Evolutionary conservation across 2,888 invertebrate genomes (phyloP), one percentile per base, ranked within the genome.

Genomic region (Hecatera dysodea): DNA sequence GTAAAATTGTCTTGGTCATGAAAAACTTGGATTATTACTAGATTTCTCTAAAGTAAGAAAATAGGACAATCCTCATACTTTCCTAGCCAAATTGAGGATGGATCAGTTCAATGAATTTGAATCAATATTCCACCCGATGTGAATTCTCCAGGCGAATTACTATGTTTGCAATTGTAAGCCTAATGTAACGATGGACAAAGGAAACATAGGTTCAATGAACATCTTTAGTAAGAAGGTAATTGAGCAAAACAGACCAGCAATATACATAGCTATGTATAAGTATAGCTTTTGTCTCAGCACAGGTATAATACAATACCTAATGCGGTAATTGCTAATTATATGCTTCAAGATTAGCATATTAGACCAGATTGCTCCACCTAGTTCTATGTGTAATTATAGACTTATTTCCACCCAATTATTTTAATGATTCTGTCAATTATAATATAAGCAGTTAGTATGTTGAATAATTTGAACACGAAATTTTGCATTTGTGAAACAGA

Each of bases 321-420:
- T 77, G 67, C 73, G 72, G 78, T 85, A 86, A 86, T 84, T 82
- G 83, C 80, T 82, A 82, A 88, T 87, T 87, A 87, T 77, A 75
- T 86, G 75, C 77, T 60, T 67, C 75, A 75, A 80, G 77, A 85
- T 88, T 86, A 83, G 79, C 87, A 87, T 88, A 86, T 73, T 85
- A 83, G 75, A 80, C 84, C 76, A 82, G 82, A 86, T 85, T 87
- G 85, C 78, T 74, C 79, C 72, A 73, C 69, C 71, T 65, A 39
- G 61, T 68, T 70, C 53, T 44, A 22, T 60, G 27, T 48, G 36
- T 57, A 61, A 48, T 63, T 68, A 61, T 64, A 33, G 9, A 57
- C 59, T 72, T 64, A 76, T 56, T 74, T 65, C 44, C 27, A 63
- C 12, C 9, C 12, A n/a, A 29, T 55, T 44, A 60, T 33, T 36